These are phyloP conservation scores for Tetragonisca angustula DNA, from an alignment of 2,888 invertebrate species.

Conservation along the genomic window DNA sequence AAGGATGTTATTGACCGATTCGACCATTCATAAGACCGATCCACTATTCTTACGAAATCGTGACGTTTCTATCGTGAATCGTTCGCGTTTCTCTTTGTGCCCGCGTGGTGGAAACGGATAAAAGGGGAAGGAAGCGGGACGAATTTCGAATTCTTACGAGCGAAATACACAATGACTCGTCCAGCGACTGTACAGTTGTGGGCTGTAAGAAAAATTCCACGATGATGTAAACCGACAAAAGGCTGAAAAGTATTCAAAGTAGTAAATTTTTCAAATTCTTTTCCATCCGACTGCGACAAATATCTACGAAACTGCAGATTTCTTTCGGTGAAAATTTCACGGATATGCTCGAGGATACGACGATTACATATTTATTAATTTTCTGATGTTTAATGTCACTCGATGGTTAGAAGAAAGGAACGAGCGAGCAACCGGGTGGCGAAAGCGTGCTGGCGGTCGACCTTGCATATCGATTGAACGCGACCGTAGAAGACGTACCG, in stretches of 20 bases:
- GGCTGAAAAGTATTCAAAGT: background rate
- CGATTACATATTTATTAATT: too few species aligned
- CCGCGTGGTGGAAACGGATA: too few species aligned
- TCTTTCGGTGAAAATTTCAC: too few species aligned
- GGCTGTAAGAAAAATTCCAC: background rate
- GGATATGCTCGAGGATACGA: too few species aligned
- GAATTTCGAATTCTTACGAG: background rate
- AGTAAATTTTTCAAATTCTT: too few species aligned
- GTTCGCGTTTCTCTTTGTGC: background rate
- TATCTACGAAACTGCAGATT: too few species aligned
- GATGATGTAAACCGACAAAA: background rate
- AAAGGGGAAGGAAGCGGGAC: background rate
- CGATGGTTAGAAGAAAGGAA: background rate
- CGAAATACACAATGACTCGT: background rate
- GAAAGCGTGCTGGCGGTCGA: constrained; percentile 33
- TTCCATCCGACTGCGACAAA: too few species aligned
- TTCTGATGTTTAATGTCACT: background rate
- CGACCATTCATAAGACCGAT: constrained; percentile 44
- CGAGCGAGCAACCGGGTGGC: background rate
- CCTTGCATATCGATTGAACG: constrained; percentile 57
- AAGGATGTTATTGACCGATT: constrained; percentile 51
- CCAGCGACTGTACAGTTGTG: background rate
- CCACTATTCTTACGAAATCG: constrained; percentile 35
- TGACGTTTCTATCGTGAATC: background rate
- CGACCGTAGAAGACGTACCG: constrained; percentile 52